Evolutionary conservation across 2,888 invertebrate species (phyloP).

Genomic region (Palloptera scutellata): DNA sequence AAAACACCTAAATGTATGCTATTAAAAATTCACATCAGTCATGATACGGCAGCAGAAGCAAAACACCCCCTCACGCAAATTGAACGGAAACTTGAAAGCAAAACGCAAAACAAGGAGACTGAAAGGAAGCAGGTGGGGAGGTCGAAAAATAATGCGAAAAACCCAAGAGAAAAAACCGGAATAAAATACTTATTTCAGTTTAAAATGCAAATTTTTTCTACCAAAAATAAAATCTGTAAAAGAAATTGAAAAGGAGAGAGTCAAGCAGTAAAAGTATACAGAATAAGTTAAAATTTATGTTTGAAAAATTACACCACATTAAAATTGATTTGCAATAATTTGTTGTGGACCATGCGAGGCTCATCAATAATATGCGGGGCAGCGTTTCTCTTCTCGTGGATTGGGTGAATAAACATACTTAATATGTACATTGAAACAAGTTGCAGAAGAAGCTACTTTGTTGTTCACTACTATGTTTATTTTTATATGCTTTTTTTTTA

Average conservation of each 20-base stretch:
- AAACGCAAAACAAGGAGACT: background rate
- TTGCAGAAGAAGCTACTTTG: too few species aligned
- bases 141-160: background rate
- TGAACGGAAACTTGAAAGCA: constrained; percentile 6
- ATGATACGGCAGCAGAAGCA: constrained; percentile 11
- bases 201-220: constrained; percentile 22
- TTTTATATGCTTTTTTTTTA: too few species aligned
- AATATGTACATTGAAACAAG: too few species aligned
- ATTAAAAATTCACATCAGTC: constrained; percentile 34
- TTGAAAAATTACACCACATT: constrained; percentile 38
- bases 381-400: too few species aligned
- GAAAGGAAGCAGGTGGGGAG: background rate
- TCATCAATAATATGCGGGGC: constrained; percentile 37
- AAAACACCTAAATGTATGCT: constrained; percentile 25
- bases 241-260: constrained; percentile 7
- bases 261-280: background rate
- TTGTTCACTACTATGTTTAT: too few species aligned
- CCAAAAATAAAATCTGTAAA: constrained; percentile 8
- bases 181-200: constrained; percentile 10
- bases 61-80: constrained; percentile 4
- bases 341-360: constrained; percentile 34
- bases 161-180: background rate
- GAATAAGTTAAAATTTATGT: constrained; percentile 3
- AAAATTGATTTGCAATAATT: constrained; percentile 40
- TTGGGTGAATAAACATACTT: too few species aligned